Evolutionary conservation across 2,888 invertebrate genomes (phyloP).

Genomic region (Nomada fabriciana): DNA sequence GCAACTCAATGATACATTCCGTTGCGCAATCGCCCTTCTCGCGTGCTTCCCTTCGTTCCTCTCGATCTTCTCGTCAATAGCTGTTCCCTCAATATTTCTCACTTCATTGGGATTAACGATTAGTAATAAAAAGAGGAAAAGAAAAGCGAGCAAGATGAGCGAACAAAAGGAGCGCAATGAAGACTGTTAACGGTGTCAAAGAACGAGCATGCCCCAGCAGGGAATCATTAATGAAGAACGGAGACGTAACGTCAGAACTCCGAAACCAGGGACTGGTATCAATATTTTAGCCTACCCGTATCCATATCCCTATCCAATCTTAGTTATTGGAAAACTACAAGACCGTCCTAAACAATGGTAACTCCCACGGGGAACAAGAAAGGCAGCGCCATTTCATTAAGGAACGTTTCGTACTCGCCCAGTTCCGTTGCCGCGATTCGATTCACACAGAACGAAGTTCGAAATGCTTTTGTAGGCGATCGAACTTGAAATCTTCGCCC

Average conservation of each 20-base stretch:
- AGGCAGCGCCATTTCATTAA: conserved; percentile 78
- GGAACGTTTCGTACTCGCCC: conserved; percentile 53
- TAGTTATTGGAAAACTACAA: conserved; percentile 77
- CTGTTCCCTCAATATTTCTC: not conserved
- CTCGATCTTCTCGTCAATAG: conserved; percentile 6
- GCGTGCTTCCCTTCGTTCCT: conserved; percentile 9
- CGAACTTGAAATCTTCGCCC: conserved; percentile 52
- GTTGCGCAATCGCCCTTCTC: conserved; percentile 40
- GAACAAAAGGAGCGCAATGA: not conserved
- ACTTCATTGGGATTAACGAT: not conserved
- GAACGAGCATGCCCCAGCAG: not conserved
- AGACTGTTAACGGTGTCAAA: conserved; percentile 31
- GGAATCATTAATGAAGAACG: conserved; percentile 32
- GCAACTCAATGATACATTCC: conserved; percentile 51
- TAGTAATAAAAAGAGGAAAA: not conserved
- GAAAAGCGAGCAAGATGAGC: conserved; percentile 20
- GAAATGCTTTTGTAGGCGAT: conserved; percentile 58
- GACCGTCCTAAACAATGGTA: conserved; percentile 75
- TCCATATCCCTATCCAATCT: conserved; percentile 74
- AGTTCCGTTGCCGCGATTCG: conserved; percentile 47
- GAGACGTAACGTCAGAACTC: conserved; percentile 29
- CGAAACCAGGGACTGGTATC: conserved; percentile 52
- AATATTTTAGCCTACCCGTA: conserved; percentile 63
- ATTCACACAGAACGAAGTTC: conserved; percentile 57
- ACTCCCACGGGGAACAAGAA: conserved; percentile 67